Evolutionary conservation across 2,888 invertebrate genomes (phyloP), one percentile per base, ranked within the genome.

Genomic region (Theodoxus fluviatilis): DNA sequence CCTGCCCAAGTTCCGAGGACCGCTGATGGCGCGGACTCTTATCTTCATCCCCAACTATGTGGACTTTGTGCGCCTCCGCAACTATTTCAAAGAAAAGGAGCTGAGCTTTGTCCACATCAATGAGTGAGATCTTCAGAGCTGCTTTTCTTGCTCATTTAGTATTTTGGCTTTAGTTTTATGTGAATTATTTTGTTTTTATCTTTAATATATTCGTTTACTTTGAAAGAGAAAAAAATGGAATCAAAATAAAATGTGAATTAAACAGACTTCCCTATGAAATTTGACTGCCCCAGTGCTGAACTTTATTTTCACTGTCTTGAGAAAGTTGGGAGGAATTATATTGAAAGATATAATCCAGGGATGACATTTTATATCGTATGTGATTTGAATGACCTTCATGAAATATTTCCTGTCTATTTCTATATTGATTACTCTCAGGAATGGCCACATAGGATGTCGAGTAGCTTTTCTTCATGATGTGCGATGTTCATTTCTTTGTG

Each of bases 21-120:
- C n/a, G n/a, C n/a, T n/a, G n/a, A 94, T 94, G 92, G 76, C 81
- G 25, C 84, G 83, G 70, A 95, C 95, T 0, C 88, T 98, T 75
- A 91, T 99, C 68, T 98, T 93, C 85, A 91, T 99, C 57, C 94
- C 98, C 0, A 95, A 94, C 73, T 99, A 99, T 88, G 98, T 95
- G 84, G 99, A 99, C 88, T 99, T 92, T 87, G 96, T 99, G 0
- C 91, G 85, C 69, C 83, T 99, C 47, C 89, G 98, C 73, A 98
- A 98, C 89, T 92, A 95, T 86, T 94, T 98, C 81, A 95, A 94
- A 84, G 92, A 92, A 74, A 94, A 97, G 84, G 94, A 94, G 78
- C 89, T 94, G 9, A 92, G 92, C 78, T 97, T 95, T 86, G 94
- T 93, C 0, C 95, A 96, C 85, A 93, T 97, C 76, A 95, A 94